Percentiles rank a stretch among this genome's conserved stretches.
Conservation (phyloP, 2,888 invertebrate species). For the Eupelmus urozonus region DNA sequence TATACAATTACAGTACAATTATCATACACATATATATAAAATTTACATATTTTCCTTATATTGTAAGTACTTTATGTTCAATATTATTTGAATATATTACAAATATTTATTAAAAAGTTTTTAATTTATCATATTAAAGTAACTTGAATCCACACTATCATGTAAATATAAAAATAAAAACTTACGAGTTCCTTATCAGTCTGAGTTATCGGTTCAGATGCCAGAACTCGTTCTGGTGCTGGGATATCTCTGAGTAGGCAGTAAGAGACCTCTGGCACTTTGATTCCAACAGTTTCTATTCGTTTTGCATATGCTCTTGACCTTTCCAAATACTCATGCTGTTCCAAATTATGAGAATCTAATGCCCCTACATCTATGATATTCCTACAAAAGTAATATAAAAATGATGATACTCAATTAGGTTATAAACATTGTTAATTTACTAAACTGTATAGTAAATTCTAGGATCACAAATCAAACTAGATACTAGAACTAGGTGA, state of each 20-base stretch:
- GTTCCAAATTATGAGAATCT: constrained; percentile 92
- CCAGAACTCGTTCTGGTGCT: constrained; percentile 84
- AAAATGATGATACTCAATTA: too few relatives aligned
- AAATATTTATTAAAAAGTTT: too few relatives aligned
- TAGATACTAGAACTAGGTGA: too few relatives aligned
- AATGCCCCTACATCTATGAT: constrained; percentile 96
- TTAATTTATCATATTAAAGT: too few relatives aligned
- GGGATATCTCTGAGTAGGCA: constrained; percentile 86
- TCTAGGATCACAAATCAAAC: background rate
- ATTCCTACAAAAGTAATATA: constrained; percentile 80
- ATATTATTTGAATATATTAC: too few relatives aligned
- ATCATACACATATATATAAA: too few relatives aligned
- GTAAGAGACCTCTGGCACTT: constrained; percentile 76
- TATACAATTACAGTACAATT: too few relatives aligned
- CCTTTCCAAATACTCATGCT: constrained; percentile 90
- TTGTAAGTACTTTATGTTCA: too few relatives aligned
- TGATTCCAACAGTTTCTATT: constrained; percentile 76
- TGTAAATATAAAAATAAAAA: constrained; percentile 54
- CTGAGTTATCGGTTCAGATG: constrained; percentile 80
- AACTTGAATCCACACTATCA: too few relatives aligned
- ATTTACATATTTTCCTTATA: too few relatives aligned
- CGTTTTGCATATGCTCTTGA: constrained; percentile 74
- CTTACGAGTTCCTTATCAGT: constrained; percentile 87
- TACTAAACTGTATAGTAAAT: too few relatives aligned
- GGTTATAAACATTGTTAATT: background rate